Base-by-base conservation (phyloP, 2,888 invertebrate species). In the Bimastos eiseni region DNA sequence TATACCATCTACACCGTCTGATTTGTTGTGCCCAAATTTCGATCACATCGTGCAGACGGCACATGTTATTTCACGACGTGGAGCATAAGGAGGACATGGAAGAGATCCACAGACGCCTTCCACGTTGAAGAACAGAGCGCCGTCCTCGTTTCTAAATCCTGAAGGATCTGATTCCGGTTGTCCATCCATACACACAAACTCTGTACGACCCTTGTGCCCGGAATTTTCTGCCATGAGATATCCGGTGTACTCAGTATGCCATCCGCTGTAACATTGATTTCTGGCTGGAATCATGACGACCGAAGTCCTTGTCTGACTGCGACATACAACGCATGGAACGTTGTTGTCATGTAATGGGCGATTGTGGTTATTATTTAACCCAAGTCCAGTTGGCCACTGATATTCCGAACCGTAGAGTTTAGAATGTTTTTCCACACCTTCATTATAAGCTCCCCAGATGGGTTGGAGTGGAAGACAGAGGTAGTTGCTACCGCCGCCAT, bases 71-170 rank as follows among this genome's bases (percentile, higher is more conserved):
- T 92, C 92, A 86, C 91, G 90, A 33, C 92, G 92, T 6, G 91
- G 38, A 0, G 90, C 90, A 89, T 93, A 93, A 6, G 91, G 91
- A 2, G 93, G 92, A 90, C 93, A 93, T 24, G 92, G 92, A n/a
- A 93, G 90, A 24, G 93, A 92, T 19, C 93, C 93, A 91, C 93
- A 93, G 70, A 88, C 55, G 30, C 90, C 92, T 38, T 92, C 91
- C 88, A 83, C 0, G 91, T 84, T 84, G 33, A 11, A 84, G 84
- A 84, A 84, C 33, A 33, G 33, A 33, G 84, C 84, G 5, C 84
- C 92, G 70, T 93, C 89, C 37, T 92, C 88, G 83, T 92, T 88
- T 17, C 89, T 30, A 34, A 86, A 91, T 0, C 92, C 92, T 0
- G 91, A 92, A 0, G 90, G 86, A 49, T 91, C 91, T 5, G 91